These are phyloP conservation scores for Lithobates pipiens DNA, from an alignment of 2,797 vertebrate genomes.

Conservation along the genomic window DNA sequence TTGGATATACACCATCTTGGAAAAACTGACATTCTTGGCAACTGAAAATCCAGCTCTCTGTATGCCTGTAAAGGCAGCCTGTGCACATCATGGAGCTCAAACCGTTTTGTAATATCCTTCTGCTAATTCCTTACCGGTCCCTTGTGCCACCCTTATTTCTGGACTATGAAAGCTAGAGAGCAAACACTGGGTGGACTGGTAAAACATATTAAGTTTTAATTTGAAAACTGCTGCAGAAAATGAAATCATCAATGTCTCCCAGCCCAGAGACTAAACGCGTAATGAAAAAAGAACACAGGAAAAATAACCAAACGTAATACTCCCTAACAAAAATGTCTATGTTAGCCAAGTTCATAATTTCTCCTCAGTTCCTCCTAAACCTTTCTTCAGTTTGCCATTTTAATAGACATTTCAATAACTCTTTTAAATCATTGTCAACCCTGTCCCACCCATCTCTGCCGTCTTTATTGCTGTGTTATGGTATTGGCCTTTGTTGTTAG, in stretches of 20 bases:
- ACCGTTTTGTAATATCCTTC: slow-evolving; percentile 44
- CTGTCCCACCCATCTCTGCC: slow-evolving; percentile 27
- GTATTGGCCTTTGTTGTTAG: neutral
- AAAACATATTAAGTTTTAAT: slow-evolving; percentile 63
- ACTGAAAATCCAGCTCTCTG: slow-evolving; percentile 22
- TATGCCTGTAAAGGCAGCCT: slow-evolving; percentile 25
- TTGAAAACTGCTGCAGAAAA: neutral
- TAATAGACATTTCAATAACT: slow-evolving; percentile 18
- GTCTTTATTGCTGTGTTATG: slow-evolving; percentile 7
- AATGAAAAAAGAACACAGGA: slow-evolving; percentile 24
- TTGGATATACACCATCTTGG: slow-evolving; percentile 49
- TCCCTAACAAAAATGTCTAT: slow-evolving; percentile 11
- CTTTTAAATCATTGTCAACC: slow-evolving; percentile 28
- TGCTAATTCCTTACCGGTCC: slow-evolving; percentile 33
- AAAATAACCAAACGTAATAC: slow-evolving; percentile 25
- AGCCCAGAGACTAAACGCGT: slow-evolving; percentile 43
- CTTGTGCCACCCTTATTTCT: slow-evolving; percentile 39
- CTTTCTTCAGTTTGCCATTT: slow-evolving; percentile 20
- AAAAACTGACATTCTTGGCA: slow-evolving; percentile 51
- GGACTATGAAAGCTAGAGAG: slow-evolving; percentile 19
- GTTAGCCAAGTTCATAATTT: slow-evolving; percentile 16
- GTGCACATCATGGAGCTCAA: slow-evolving; percentile 21
- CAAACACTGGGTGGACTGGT: slow-evolving; percentile 56
- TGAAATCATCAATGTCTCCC: slow-evolving; percentile 61
- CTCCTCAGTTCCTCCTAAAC: neutral